These are phyloP conservation scores for Capitulum mitella DNA, from an alignment of 2,888 invertebrate species.

Conservation along the genomic window DNA sequence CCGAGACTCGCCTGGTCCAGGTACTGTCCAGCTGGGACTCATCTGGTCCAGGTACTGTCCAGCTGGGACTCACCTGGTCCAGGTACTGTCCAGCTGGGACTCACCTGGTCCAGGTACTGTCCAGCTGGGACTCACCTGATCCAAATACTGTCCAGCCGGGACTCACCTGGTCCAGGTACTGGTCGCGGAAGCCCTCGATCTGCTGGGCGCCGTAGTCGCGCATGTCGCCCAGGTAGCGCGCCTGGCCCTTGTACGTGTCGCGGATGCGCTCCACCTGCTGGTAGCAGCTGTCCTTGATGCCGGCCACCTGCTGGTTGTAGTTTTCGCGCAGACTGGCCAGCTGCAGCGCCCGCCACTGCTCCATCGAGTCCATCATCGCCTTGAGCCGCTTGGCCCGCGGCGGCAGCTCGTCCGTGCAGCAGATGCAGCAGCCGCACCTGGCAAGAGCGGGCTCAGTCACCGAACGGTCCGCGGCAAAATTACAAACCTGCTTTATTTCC, in stretches of 20 bases:
- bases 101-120: conserved; percentile 9
- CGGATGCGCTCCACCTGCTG: conserved; percentile 92
- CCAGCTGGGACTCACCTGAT: neutral
- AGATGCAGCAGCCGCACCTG: conserved; percentile 51
- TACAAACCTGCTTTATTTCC: too few species aligned
- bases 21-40: too few species aligned
- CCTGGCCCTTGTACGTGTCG: conserved; percentile 80
- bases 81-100: neutral
- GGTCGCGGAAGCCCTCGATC: conserved; percentile 74
- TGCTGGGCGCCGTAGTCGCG: conserved; percentile 78
- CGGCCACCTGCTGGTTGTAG: conserved; percentile 82
- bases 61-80: too few species aligned
- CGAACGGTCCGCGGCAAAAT: too few species aligned
- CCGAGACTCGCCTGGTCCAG: conserved; percentile 31
- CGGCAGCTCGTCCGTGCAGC: conserved; percentile 54
- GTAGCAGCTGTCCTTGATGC: conserved; percentile 86
- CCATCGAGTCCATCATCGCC: conserved; percentile 81
- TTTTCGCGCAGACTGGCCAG: conserved; percentile 81
- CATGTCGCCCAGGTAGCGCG: conserved; percentile 76
- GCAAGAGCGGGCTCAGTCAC: conserved; percentile 26
- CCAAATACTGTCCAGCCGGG: too few species aligned
- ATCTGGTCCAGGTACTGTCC: too few species aligned
- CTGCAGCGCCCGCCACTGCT: conserved; percentile 80
- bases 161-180: conserved; percentile 56
- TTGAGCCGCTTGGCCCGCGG: conserved; percentile 76